Conservation (phyloP, 2,113 vertebrate genomes). For the Antechinus stuartii region DNA sequence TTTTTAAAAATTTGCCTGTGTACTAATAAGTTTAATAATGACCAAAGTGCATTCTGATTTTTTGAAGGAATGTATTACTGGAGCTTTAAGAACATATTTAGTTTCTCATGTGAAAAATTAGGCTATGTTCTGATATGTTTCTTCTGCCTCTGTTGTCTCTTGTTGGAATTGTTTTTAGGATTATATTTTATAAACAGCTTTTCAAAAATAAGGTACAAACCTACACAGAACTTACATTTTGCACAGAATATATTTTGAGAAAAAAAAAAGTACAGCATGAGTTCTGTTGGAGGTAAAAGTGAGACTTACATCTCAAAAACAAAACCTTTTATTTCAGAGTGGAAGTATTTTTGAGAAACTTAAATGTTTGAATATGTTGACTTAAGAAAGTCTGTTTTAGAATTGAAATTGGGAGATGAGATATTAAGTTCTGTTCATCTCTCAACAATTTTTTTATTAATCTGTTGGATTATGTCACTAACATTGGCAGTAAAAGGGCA, state of each 20-base stretch:
- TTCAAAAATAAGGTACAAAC: conserved; percentile 86
- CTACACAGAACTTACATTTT: conserved; percentile 87
- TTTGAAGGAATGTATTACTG: conserved; percentile 89
- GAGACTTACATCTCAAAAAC: conserved; percentile 75
- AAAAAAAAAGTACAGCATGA: conserved; percentile 80
- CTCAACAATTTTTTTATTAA: conserved; percentile 76
- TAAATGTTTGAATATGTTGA: conserved; percentile 66
- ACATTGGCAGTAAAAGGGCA: conserved; percentile 61
- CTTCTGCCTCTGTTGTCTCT: conserved; percentile 84
- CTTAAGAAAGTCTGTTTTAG: conserved; percentile 72
- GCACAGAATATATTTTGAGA: conserved; percentile 87
- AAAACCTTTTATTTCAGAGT: conserved; percentile 75
- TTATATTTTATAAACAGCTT: conserved; percentile 86
- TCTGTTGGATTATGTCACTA: conserved; percentile 81
- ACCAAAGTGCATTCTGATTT: conserved; percentile 96
- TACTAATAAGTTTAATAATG: conserved; percentile 87
- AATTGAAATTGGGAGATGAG: conserved; percentile 73
- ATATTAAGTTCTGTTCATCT: conserved; percentile 75
- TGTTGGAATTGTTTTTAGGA: conserved; percentile 85
- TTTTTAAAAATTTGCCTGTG: conserved; percentile 85
- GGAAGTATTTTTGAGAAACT: conserved; percentile 79
- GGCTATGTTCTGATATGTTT: conserved; percentile 82
- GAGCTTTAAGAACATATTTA: conserved; percentile 89
- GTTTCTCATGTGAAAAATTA: conserved; percentile 85
- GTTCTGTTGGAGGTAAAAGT: conserved; percentile 80